These are phyloP conservation scores for Cerceris rybyensis DNA, from an alignment of 2,888 invertebrate species.

Conservation along the genomic window DNA sequence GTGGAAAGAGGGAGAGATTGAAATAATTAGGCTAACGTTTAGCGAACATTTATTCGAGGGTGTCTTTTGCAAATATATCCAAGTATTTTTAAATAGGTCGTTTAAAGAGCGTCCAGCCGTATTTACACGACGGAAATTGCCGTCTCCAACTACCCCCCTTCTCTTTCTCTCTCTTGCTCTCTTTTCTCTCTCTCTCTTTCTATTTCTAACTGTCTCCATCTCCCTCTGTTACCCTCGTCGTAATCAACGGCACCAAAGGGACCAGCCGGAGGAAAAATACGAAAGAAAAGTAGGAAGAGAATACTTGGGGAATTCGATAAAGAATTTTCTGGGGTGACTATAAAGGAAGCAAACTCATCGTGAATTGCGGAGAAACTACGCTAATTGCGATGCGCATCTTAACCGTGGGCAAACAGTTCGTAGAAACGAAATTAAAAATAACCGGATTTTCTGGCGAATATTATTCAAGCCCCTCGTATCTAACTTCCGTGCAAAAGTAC, in stretches of 20 bases:
- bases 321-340: constrained; percentile 35
- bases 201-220: too few relatives aligned
- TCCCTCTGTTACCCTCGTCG: neutral
- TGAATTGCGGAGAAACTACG: constrained; percentile 35
- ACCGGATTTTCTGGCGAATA: constrained; percentile 10
- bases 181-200: too few relatives aligned
- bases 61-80: constrained; percentile 15
- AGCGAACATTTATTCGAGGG: neutral
- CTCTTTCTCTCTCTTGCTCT: neutral
- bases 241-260: constrained; percentile 21
- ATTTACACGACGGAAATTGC: constrained; percentile 14
- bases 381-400: constrained; percentile 23
- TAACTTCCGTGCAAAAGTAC: too few relatives aligned
- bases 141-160: neutral
- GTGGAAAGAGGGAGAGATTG: neutral
- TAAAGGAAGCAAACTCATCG: constrained; percentile 1
- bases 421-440: constrained; percentile 5
- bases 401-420: constrained; percentile 20
- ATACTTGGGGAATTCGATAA: constrained; percentile 21
- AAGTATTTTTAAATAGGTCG: constrained; percentile 33
- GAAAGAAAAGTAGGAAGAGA: neutral
- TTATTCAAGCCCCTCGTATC: neutral
- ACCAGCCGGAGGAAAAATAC: neutral
- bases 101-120: constrained; percentile 5
- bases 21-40: neutral